Evolutionary conservation across 2,797 vertebrate species (phyloP).

Genomic region (Oryzias sinensis): DNA sequence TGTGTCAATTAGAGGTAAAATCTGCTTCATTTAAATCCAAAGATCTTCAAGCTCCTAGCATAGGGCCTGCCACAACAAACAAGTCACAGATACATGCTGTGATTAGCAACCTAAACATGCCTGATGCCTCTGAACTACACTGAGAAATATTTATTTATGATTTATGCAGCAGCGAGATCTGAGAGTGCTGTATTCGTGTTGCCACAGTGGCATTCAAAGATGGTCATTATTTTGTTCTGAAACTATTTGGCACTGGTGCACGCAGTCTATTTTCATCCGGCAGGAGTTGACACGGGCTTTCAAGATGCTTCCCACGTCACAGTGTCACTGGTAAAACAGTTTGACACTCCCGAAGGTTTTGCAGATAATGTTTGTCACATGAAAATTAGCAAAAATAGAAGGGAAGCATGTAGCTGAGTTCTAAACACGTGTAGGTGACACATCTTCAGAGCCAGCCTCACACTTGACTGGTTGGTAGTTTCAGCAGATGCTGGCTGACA

Average conservation of each 20-base stretch:
- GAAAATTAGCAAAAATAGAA: constrained; percentile 41
- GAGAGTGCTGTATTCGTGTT: constrained; percentile 14
- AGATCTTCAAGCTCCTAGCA: constrained; percentile 4
- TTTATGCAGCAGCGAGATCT: constrained; percentile 25
- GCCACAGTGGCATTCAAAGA: constrained; percentile 18
- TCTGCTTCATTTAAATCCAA: constrained; percentile 15
- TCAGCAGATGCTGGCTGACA: constrained; percentile 80
- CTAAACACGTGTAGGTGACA: constrained; percentile 60
- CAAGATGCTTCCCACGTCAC: constrained; percentile 19
- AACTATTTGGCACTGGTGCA: constrained; percentile 33
- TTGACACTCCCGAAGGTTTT: constrained; percentile 44
- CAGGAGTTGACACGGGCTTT: constrained; percentile 30
- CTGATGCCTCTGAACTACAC: constrained; percentile 19
- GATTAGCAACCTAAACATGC: constrained; percentile 14
- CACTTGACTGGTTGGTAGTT: constrained; percentile 72
- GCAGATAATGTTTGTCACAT: constrained; percentile 45
- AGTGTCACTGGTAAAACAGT: constrained; percentile 37
- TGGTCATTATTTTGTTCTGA: constrained; percentile 1
- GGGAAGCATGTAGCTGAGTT: constrained; percentile 43
- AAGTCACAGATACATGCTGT: constrained; percentile 4
- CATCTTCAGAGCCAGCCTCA: constrained; percentile 59
- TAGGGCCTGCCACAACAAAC: constrained; percentile 10
- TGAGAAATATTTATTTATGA: constrained; percentile 21
- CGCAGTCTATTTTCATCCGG: constrained; percentile 33
- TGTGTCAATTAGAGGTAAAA: constrained; percentile 5